Conservation (phyloP, 1,140 invertebrate genomes). For the Yoshiicerus persimilis region DNA sequence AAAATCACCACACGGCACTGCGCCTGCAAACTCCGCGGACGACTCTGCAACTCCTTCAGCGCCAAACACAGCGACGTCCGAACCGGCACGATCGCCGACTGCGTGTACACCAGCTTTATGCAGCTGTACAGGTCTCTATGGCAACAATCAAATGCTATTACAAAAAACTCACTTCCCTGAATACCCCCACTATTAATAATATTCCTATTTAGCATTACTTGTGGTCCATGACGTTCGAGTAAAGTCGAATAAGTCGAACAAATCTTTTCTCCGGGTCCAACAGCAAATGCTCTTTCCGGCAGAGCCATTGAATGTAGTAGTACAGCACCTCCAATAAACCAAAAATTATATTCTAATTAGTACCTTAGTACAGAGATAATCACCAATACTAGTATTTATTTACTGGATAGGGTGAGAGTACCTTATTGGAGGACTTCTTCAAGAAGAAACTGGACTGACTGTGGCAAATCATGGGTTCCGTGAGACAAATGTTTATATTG, state of each 20-base stretch:
- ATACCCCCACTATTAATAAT: not conserved
- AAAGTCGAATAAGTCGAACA: slow-evolving; percentile 66
- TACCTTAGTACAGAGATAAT: not conserved
- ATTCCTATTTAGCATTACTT: slow-evolving; percentile 40
- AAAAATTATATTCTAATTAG: not conserved
- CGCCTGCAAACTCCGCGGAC: slow-evolving; percentile 65
- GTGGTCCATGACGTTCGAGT: slow-evolving; percentile 69
- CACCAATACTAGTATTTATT: no score
- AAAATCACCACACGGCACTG: slow-evolving; percentile 68
- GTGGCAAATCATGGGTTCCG: slow-evolving; percentile 55
- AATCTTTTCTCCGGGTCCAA: slow-evolving; percentile 64
- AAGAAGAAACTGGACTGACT: slow-evolving; percentile 61
- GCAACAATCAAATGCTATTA: not conserved
- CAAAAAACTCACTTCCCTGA: not conserved
- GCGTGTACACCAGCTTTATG: slow-evolving; percentile 55
- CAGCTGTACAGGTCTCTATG: slow-evolving; percentile 62
- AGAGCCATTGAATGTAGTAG: slow-evolving; percentile 69
- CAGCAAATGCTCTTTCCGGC: slow-evolving; percentile 66
- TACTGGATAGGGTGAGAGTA: slow-evolving; percentile 48
- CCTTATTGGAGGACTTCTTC: slow-evolving; percentile 64
- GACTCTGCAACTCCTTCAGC: slow-evolving; percentile 64
- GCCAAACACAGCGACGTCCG: slow-evolving; percentile 63
- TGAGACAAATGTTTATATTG: slow-evolving; percentile 56
- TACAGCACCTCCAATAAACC: slow-evolving; percentile 56
- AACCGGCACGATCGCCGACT: slow-evolving; percentile 66